Evolutionary conservation across 1,140 invertebrate species (phyloP), one percentile per base, ranked within the genome.

Genomic region (Stenopsyche tienmushanensis): DNA sequence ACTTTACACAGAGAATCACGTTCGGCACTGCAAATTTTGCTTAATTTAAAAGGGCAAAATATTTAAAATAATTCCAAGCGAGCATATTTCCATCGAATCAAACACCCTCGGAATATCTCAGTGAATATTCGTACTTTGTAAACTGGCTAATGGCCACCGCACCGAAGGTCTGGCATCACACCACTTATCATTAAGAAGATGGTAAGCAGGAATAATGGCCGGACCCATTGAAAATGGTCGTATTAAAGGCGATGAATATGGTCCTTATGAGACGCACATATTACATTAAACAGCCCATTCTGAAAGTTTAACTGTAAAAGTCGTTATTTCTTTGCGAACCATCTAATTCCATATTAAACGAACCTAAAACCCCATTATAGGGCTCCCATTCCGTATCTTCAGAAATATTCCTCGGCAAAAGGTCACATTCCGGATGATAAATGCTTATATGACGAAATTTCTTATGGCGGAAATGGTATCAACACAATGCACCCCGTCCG

Each of bases 131-230:
- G 34, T 41, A 24, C 41, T 57, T 44, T 21, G 54, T 41, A 57
- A 42, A 57, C 44, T 44, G 34, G 23, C 44, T 57, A 57, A 57
- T 44, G 54, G 54, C 23, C 54, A 29, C 13, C 34, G n/a, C 54
- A 41, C 34, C 39, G 41, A 57, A 52, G 47, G 50, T 25, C 65
- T 52, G 41, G 29, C 53, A 52, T 29, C 62, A 42, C 60, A 59
- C 62, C 66, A 67, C 65, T 67, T 67, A 67, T 67, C 65, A 64
- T 67, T 67, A 67, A 67, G 66, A 50, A 44, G 66, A 26, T 55
- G 57, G 44, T 42, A 53, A 64, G 34, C 49, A 59, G 45, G 59
- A 64, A 50, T 67, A 64, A 67, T 64, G 66, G 66, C 42, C 54
- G 52, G 66, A 26, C 47, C 54, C 66, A 67, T 67, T 67, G 65